phyloP scores from a whole-genome alignment of 2,113 vertebrate genomes.

The Salvelinus alpinus region DNA sequence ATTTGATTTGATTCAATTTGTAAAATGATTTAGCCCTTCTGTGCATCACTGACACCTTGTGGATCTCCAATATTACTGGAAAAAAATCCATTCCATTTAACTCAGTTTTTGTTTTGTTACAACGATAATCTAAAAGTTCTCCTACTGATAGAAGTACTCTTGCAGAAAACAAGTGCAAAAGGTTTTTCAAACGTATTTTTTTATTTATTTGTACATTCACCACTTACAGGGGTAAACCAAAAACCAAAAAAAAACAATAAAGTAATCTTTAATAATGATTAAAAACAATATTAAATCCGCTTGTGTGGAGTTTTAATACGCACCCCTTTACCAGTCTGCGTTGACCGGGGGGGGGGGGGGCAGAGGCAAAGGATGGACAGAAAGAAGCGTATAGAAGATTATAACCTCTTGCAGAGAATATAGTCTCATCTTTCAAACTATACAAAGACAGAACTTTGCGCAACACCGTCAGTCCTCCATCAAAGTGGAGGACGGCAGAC shows the following conservation, averaged over 20 bases:
- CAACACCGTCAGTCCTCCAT: slow-evolving; percentile 1
- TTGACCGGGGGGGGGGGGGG: slow-evolving; percentile 28
- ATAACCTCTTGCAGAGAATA: slow-evolving; percentile 28
- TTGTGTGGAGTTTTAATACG: slow-evolving; percentile 60
- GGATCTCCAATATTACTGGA: slow-evolving; percentile 33
- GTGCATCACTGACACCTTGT: slow-evolving; percentile 62
- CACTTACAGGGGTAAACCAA: slow-evolving; percentile 79
- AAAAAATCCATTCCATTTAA: no score
- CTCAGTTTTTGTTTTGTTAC: no score
- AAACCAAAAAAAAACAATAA: slow-evolving; percentile 58
- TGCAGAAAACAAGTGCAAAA: neutral
- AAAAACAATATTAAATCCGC: slow-evolving; percentile 64
- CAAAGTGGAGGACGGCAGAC: slow-evolving; percentile 43
- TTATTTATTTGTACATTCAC: slow-evolving; percentile 84
- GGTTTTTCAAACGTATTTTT: slow-evolving; percentile 70
- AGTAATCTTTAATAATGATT: slow-evolving; percentile 69
- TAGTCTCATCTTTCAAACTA: neutral
- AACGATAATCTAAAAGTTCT: no score
- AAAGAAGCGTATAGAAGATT: slow-evolving; percentile 34
- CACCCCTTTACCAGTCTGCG: slow-evolving; percentile 52
- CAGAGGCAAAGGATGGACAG: slow-evolving; percentile 21
- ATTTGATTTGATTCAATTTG: no score
- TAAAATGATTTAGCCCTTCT: neutral
- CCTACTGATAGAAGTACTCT: no score
- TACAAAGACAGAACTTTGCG: neutral